These are phyloP conservation scores for Phalacrocorax brasilianus DNA, from an alignment of 2,113 vertebrate genomes.

Conservation along the genomic window DNA sequence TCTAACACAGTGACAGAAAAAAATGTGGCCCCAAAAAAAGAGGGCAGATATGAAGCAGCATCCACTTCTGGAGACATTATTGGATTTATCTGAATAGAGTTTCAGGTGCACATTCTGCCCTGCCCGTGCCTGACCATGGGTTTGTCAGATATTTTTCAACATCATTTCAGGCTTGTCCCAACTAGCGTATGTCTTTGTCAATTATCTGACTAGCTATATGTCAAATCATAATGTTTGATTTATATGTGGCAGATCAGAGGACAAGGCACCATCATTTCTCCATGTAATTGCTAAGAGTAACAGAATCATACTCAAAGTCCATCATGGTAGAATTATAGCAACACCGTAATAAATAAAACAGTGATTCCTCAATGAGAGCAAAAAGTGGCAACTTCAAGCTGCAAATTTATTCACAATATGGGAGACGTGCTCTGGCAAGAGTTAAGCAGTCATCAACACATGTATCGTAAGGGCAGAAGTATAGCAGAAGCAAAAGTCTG, in stretches of 20 bases:
- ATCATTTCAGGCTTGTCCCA: background rate
- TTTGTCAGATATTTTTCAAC: background rate
- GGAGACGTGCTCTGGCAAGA: background rate
- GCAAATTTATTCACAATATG: conserved; percentile 35
- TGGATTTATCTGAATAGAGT: background rate
- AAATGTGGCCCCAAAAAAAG: background rate
- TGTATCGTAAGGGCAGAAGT: background rate
- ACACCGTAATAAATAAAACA: background rate
- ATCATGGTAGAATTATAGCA: background rate
- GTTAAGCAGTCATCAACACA: background rate
- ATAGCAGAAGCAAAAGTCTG: conserved; percentile 8
- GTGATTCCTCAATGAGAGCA: background rate
- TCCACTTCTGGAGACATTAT: background rate
- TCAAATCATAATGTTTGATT: background rate
- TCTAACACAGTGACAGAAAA: background rate
- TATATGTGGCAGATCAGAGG: background rate
- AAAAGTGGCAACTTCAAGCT: conserved; percentile 41
- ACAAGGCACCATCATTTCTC: background rate
- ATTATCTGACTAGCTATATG: background rate
- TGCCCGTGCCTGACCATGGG: background rate
- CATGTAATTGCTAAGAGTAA: background rate
- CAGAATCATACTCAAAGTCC: background rate
- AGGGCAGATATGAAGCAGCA: background rate
- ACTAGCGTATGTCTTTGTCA: background rate
- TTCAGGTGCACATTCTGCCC: background rate